Evolutionary conservation across 1,140 invertebrate genomes (phyloP).

Genomic region (Musca domestica): DNA sequence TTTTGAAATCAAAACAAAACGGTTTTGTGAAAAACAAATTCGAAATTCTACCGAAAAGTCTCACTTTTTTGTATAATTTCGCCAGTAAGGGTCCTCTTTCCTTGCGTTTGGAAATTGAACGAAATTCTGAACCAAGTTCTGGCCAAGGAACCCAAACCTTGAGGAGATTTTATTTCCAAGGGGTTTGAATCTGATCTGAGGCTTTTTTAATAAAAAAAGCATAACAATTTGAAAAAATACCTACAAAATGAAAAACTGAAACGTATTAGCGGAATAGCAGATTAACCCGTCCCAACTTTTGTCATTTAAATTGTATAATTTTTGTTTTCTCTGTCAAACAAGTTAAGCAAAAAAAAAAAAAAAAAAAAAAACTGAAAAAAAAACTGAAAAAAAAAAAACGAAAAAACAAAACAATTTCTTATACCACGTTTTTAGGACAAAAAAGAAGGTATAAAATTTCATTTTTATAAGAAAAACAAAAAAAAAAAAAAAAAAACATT

Average conservation of each 20-base stretch:
- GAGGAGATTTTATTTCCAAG: neutral
- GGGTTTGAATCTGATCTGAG: neutral
- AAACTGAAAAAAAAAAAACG: conserved; percentile 34
- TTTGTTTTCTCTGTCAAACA: conserved; percentile 11
- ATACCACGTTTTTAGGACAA: conserved; percentile 24
- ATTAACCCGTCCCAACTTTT: conserved; percentile 53
- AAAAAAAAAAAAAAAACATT: conserved; percentile 9
- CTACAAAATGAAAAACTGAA: conserved; percentile 18
- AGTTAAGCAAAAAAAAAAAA: conserved; percentile 29
- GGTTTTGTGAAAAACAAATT: neutral
- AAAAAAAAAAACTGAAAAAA: conserved; percentile 26
- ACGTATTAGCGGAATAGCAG: conserved; percentile 54
- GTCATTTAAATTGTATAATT: conserved; percentile 28
- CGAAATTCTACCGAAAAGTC: no score
- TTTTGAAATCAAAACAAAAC: conserved; percentile 5
- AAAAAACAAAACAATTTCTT: conserved; percentile 35
- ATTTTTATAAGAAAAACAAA: conserved; percentile 6
- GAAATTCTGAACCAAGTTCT: neutral
- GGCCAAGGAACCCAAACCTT: no score
- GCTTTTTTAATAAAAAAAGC: no score
- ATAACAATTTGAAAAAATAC: conserved; percentile 19
- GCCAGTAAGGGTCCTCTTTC: conserved; percentile 28
- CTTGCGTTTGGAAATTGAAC: neutral
- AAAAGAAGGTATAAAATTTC: conserved; percentile 2
- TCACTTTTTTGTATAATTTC: no score